Conservation (phyloP, 1,140 invertebrate species). For the Liolophura sinensis region DNA sequence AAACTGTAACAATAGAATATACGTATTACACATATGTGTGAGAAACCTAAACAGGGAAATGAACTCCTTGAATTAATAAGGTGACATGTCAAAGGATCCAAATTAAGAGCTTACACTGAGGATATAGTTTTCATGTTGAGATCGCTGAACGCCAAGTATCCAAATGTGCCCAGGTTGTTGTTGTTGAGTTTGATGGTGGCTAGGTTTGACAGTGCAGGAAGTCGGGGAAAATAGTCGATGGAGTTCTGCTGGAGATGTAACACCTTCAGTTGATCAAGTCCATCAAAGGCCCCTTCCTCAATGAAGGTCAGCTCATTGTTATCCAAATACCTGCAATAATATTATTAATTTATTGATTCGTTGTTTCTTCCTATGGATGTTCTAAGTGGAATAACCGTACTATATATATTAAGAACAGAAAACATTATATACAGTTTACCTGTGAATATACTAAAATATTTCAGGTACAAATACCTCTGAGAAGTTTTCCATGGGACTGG, state of each 20-base stretch:
- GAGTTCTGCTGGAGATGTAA: background rate
- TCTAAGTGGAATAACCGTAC: conserved; percentile 13
- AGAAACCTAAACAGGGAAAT: too few species aligned
- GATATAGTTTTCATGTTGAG: background rate
- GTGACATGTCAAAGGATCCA: too few species aligned
- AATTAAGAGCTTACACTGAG: too few species aligned
- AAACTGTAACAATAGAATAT: too few species aligned
- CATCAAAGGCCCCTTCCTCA: conserved; percentile 18
- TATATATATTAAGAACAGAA: conserved; percentile 8
- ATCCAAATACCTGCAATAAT: conserved; percentile 24
- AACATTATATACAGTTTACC: conserved; percentile 15
- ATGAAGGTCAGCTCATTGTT: conserved; percentile 24
- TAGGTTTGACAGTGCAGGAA: background rate
- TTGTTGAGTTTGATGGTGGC: background rate
- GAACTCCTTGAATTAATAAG: too few species aligned
- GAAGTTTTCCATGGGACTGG: too few species aligned
- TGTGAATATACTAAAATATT: too few species aligned
- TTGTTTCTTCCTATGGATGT: conserved; percentile 10
- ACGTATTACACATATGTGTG: conserved; percentile 2
- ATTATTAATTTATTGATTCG: conserved; percentile 16
- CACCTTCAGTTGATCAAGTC: conserved; percentile 7
- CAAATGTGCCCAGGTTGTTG: conserved; percentile 3
- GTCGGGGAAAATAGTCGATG: background rate
- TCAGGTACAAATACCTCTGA: too few species aligned
- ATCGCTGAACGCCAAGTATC: background rate